phyloP scores from a whole-genome alignment of 2,888 invertebrate species.

The Phengaris alcon region DNA sequence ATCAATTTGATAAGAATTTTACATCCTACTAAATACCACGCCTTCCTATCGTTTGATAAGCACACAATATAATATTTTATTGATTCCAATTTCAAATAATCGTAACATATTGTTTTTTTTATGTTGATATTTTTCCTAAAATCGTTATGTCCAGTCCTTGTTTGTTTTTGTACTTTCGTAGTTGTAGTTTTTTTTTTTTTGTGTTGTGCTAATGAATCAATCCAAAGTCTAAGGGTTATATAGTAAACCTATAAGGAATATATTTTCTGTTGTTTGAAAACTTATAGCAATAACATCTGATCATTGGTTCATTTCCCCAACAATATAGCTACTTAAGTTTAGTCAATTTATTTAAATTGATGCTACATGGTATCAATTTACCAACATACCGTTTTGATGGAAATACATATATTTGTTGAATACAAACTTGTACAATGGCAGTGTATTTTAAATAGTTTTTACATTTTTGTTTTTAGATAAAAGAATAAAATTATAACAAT shows the following conservation, averaged over 20 bases:
- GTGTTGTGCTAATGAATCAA: no score
- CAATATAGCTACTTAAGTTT: not conserved
- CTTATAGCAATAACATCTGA: not conserved
- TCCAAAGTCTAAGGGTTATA: no score
- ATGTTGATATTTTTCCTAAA: not conserved
- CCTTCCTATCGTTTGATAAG: conserved; percentile 8
- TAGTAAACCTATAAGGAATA: no score
- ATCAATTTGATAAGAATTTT: not conserved
- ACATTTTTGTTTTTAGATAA: not conserved
- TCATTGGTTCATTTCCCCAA: not conserved
- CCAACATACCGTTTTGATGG: conserved; percentile 37
- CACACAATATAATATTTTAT: not conserved
- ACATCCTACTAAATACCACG: not conserved
- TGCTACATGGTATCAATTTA: conserved; percentile 54
- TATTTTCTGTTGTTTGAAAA: not conserved
- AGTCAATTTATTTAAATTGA: conserved; percentile 65
- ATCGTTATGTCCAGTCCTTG: no score
- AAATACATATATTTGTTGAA: not conserved
- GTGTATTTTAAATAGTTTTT: conserved; percentile 6
- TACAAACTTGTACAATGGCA: not conserved
- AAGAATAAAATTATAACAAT: no score
- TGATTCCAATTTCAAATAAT: conserved; percentile 11
- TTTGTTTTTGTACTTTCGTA: no score
- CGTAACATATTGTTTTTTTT: not conserved
- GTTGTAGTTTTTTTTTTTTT: no score